Evolutionary conservation across 2,888 invertebrate genomes (phyloP), one percentile per base, ranked within the genome.

Genomic region (Hylaea fasciaria): DNA sequence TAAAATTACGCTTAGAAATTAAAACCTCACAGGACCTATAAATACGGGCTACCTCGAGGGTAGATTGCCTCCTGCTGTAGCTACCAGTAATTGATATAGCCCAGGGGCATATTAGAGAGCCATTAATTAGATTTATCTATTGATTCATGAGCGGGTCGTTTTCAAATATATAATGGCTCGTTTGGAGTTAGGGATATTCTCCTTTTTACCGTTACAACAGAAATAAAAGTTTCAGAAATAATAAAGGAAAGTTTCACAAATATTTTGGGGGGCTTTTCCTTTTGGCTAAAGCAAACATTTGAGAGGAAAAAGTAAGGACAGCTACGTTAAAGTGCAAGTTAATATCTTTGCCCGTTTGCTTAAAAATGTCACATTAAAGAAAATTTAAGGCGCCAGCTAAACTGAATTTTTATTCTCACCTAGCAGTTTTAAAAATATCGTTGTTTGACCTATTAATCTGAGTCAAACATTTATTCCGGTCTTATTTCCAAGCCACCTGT

Each of bases 71-170:
- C 80, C 70, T 80, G 77, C 80, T 80, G 77, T 80, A 74, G 81
- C 82, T 83, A 77, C 83, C 70, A 80, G 78, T 81, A 87, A 89
- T 87, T 86, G 85, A 88, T 89, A 85, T 82, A 78, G 81, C 87
- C 85, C 79, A 65, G 55, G 83, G 84, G 87, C 78, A 82, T 84
- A 81, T 80, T 80, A 77, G 66, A 67, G 65, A 70, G 60, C 63
- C 66, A 68, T 68, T 68, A 70, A 70, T 70, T 68, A 68, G 68
- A 70, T 67, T 67, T 69, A 69, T 69, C 69, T 69, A 63, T 62
- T 65, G 65, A 69, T 67, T 62, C 57, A 69, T 69, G 60, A 57
- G 54, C 37, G 44, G 40, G 54, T 56, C 47, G 60, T 66, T 65
- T 57, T 43, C 54, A 59, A 29, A 57, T 37, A 55, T 52, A 32